Percentiles rank a stretch among this genome's conserved stretches.
phyloP scores from a whole-genome alignment of 2,797 vertebrate species.

The Chiloscyllium punctatum region DNA sequence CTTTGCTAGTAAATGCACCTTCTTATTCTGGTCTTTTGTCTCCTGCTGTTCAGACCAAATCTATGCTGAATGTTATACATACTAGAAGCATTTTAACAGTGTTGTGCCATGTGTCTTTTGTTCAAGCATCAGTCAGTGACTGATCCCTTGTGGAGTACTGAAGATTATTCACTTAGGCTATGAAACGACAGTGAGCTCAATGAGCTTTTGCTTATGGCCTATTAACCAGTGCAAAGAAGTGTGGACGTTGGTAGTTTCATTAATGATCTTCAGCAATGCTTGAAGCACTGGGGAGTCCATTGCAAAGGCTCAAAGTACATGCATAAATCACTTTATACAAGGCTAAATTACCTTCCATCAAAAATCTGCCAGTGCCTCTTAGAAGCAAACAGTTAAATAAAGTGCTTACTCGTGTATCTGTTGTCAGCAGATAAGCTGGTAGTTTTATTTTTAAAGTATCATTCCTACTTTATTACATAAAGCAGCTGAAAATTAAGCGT shows the following conservation, averaged over 20 bases:
- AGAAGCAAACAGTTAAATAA: slow-evolving; percentile 22
- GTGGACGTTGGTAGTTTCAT: slow-evolving; percentile 35
- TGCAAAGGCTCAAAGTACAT: slow-evolving; percentile 12
- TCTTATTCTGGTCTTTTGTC: slow-evolving; percentile 2
- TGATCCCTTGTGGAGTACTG: slow-evolving; percentile 19
- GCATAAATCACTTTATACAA: slow-evolving; percentile 35
- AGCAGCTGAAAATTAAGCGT: not conserved
- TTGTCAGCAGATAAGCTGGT: not conserved
- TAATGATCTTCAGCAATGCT: slow-evolving; percentile 37
- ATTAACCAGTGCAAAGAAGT: slow-evolving; percentile 37
- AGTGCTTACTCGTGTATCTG: not conserved
- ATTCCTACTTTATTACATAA: not conserved
- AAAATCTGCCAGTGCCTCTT: not conserved
- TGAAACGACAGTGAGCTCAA: slow-evolving; percentile 25
- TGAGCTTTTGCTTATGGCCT: slow-evolving; percentile 36
- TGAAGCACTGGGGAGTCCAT: slow-evolving; percentile 28
- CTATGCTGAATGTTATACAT: not conserved
- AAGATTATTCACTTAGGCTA: slow-evolving; percentile 35
- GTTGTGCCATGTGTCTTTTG: not conserved
- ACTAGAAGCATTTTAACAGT: not conserved
- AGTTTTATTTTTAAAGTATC: not conserved
- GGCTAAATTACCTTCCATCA: slow-evolving; percentile 25
- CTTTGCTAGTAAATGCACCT: not conserved
- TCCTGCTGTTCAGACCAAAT: not conserved
- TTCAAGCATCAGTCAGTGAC: slow-evolving; percentile 34